Conservation (phyloP, 2,113 vertebrate genomes). For the Bagarius yarrelli region DNA sequence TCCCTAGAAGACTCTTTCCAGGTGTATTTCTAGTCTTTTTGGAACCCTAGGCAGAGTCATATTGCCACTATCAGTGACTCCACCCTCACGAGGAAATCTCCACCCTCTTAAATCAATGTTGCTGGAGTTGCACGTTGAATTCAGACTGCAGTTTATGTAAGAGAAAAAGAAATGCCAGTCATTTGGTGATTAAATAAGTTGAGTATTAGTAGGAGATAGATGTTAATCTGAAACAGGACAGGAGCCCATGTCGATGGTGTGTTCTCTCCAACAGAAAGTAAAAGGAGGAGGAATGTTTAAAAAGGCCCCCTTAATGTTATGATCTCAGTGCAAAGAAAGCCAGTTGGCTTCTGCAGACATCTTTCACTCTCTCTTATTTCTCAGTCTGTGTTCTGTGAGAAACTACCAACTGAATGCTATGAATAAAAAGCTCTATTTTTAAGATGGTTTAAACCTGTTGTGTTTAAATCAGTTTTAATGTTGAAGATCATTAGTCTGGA, state of each 20-base stretch:
- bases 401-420: conserved; percentile 14
- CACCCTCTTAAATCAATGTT: not conserved
- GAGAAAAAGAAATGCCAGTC: not conserved
- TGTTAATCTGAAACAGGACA: conserved; percentile 16
- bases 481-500: not conserved
- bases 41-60: no score
- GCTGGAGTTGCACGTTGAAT: not conserved
- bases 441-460: not conserved
- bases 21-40: no score
- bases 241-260: conserved; percentile 14
- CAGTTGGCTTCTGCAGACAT: not conserved
- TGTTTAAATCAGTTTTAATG: not conserved
- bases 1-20: not conserved
- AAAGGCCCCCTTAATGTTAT: conserved; percentile 2
- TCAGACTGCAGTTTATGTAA: not conserved
- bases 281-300: conserved; percentile 1
- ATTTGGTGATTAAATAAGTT: not conserved
- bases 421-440: not conserved
- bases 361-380: not conserved
- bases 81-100: no score
- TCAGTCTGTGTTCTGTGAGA: not conserved
- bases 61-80: not conserved
- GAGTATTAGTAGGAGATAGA: not conserved
- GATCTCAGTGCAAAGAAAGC: conserved; percentile 22
- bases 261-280: conserved; percentile 17